Percentiles rank a stretch among this genome's conserved stretches.
Conservation (phyloP, 2,797 vertebrate genomes). For the Valencia hispanica region DNA sequence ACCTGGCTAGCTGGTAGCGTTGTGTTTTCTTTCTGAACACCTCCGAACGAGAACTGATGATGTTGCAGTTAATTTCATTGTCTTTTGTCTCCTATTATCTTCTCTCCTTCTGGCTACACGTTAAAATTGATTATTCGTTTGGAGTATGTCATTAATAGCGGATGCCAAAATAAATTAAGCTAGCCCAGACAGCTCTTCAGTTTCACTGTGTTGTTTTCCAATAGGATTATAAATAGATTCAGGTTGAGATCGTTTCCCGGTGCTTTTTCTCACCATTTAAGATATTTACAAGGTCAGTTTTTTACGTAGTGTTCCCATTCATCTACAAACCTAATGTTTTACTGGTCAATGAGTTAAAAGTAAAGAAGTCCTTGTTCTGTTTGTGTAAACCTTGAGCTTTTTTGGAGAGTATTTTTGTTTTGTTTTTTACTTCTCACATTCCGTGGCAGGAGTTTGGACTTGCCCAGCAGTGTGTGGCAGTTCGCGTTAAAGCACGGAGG, state of each 20-base stretch:
- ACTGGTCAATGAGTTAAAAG: not conserved
- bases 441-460: slow-evolving; percentile 39
- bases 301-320: slow-evolving; percentile 32
- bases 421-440: slow-evolving; percentile 11
- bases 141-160: not conserved
- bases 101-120: not conserved
- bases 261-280: not conserved
- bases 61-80: slow-evolving; percentile 10
- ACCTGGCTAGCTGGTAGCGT: slow-evolving; percentile 50
- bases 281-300: slow-evolving; percentile 32
- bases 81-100: not conserved
- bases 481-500: slow-evolving; percentile 56
- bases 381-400: not conserved
- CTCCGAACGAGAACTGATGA: slow-evolving; percentile 8
- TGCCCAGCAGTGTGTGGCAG: slow-evolving; percentile 28
- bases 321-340: slow-evolving; percentile 22
- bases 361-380: not conserved
- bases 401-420: not conserved
- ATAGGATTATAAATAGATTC: not conserved
- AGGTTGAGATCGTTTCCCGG: slow-evolving; percentile 25
- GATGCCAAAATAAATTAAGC: slow-evolving; percentile 5
- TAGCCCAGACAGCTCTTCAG: slow-evolving; percentile 4
- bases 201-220: slow-evolving; percentile 1
- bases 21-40: slow-evolving; percentile 9
- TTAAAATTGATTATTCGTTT: not conserved